These are phyloP conservation scores for Choristoneura rosaceana DNA, from an alignment of 2,888 invertebrate genomes.

Conservation along the genomic window DNA sequence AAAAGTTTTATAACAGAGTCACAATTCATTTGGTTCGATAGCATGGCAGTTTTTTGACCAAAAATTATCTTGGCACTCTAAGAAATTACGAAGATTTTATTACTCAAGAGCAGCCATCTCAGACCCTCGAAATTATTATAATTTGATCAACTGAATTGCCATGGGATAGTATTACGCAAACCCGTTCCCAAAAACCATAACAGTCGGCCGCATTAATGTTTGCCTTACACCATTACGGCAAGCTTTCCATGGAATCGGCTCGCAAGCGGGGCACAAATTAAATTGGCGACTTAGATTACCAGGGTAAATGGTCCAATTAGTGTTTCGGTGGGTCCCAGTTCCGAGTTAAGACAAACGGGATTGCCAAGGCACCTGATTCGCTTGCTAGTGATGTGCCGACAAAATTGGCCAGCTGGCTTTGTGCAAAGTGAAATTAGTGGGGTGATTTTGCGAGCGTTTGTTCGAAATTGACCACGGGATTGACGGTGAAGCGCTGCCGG, in stretches of 20 bases:
- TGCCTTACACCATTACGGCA: slow-evolving; percentile 38
- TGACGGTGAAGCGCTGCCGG: neutral
- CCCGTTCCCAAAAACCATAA: slow-evolving; percentile 21
- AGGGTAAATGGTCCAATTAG: slow-evolving; percentile 81
- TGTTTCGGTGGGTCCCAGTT: slow-evolving; percentile 68
- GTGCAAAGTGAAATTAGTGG: slow-evolving; percentile 11
- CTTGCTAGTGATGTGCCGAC: slow-evolving; percentile 59
- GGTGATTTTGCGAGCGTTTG: neutral
- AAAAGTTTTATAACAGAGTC: too few relatives aligned
- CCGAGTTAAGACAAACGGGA: slow-evolving; percentile 74
- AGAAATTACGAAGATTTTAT: slow-evolving; percentile 1
- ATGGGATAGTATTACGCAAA: slow-evolving; percentile 15
- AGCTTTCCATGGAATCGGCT: slow-evolving; percentile 47
- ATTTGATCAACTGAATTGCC: slow-evolving; percentile 4
- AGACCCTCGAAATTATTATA: slow-evolving; percentile 1
- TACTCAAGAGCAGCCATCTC: neutral
- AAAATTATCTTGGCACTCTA: neutral
- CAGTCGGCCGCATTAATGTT: slow-evolving; percentile 10
- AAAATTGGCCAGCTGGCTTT: slow-evolving; percentile 61
- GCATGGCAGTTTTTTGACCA: too few relatives aligned
- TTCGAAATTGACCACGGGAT: neutral
- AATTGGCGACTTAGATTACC: slow-evolving; percentile 77
- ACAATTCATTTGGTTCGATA: too few relatives aligned
- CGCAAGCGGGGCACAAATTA: slow-evolving; percentile 70
- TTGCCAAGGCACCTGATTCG: slow-evolving; percentile 73